Evolutionary conservation across 2,888 invertebrate genomes (phyloP).

Genomic region (Horisme vitalbata): DNA sequence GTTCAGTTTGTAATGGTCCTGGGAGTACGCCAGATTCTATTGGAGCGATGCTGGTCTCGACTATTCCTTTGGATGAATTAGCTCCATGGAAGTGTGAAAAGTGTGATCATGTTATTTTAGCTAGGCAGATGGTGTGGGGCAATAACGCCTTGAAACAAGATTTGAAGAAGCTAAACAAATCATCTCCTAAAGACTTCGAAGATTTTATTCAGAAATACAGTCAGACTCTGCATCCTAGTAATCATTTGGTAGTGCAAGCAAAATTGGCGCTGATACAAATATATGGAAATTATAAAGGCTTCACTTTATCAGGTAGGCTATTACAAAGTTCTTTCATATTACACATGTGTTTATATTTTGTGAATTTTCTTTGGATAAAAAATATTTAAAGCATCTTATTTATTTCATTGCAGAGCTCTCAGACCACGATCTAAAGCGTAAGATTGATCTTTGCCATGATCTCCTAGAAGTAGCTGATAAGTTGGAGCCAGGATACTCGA

Average conservation of each 20-base stretch:
- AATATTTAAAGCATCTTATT: neutral
- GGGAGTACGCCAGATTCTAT: slow-evolving; percentile 42
- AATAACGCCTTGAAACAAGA: slow-evolving; percentile 85
- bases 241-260: slow-evolving; percentile 86
- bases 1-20: slow-evolving; percentile 83
- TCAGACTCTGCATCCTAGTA: slow-evolving; percentile 85
- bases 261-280: slow-evolving; percentile 87
- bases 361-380: neutral
- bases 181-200: slow-evolving; percentile 81
- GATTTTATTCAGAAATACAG: slow-evolving; percentile 85
- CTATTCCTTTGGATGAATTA: slow-evolving; percentile 82
- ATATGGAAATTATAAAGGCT: slow-evolving; percentile 85
- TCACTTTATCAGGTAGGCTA: slow-evolving; percentile 81
- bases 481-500: slow-evolving; percentile 85
- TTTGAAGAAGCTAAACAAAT: slow-evolving; percentile 78
- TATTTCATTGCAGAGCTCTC: slow-evolving; percentile 75
- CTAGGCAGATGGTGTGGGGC: slow-evolving; percentile 83
- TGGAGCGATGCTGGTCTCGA: slow-evolving; percentile 81
- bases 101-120: slow-evolving; percentile 82
- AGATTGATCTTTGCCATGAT: slow-evolving; percentile 86
- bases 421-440: slow-evolving; percentile 80
- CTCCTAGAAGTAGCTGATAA: slow-evolving; percentile 85
- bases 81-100: slow-evolving; percentile 86
- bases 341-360: too few relatives aligned
- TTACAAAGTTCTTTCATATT: too few relatives aligned